Base-by-base conservation (phyloP, 2,113 vertebrate genomes). In the Saimiri boliviensis region DNA sequence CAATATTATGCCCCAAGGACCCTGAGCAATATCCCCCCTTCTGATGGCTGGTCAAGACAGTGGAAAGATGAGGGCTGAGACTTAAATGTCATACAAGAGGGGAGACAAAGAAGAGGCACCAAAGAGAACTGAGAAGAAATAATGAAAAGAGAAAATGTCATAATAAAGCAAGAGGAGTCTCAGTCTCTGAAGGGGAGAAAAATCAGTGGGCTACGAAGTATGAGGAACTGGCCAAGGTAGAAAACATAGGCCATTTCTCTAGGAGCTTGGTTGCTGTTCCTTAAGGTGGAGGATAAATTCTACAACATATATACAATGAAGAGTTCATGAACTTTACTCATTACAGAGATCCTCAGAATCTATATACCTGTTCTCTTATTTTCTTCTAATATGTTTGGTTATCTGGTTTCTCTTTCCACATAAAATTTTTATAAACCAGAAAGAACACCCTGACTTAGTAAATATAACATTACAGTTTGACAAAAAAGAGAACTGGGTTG, bases 351-450 rank as follows among this genome's bases (percentile, higher is more conserved):
- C 71, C 35, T 90, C 6, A 0, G 32, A 88, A 81, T 6, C 9
- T 16, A 87, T 54, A 86, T 85, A 81, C 12, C 5, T 84, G 49
- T 82, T 60, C n/a, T 96, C 9, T 89, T 52, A 73, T 84, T 94
- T 91, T 93, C 27, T 56, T 82, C 37, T 77, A 63, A 90, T 79
- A 80, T 63, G 32, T 6, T 32, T 73, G 45, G n/a, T 42, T 85
- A 54, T 74, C 79, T 82, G 42, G 9, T 74, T 96, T 95, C 84
- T 96, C 63, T 63, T 74, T 95, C 5, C 14, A 70, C 35, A 8
- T 52, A 66, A 92, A 94, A 84, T 81, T 87, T 85, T 73, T 85
- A 77, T 40, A 96, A 95, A 70, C 21, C 21, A 93, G n/a, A 88
- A 82, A 3, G 2, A 91, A 70, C 16, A 77, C 7, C 86, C 4